Conservation (phyloP, 2,113 vertebrate species). For the Perccottus glenii region DNA sequence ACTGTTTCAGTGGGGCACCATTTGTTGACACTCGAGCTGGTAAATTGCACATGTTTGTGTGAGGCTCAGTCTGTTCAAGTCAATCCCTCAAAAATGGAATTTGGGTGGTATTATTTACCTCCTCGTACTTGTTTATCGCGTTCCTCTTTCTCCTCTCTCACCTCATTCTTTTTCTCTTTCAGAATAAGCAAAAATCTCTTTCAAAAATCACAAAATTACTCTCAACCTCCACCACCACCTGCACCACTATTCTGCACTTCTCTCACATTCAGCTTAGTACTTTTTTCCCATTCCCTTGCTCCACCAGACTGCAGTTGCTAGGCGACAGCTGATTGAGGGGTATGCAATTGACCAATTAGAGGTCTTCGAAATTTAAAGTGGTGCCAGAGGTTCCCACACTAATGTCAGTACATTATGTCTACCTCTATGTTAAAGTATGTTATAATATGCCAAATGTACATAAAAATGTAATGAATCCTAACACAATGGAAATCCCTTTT, state of each 20-base stretch:
- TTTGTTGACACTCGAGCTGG: constrained; percentile 66
- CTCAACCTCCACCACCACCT: constrained; percentile 32
- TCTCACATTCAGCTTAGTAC: constrained; percentile 41
- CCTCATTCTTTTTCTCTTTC: constrained; percentile 21
- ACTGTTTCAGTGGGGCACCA: constrained; percentile 37
- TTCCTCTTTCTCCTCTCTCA: constrained; percentile 4
- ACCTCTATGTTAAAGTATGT: no score
- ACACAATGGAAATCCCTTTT: no score
- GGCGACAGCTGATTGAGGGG: constrained; percentile 78
- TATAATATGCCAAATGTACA: no score
- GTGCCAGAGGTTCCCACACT: constrained; percentile 64
- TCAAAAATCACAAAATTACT: constrained; percentile 50
- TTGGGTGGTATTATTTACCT: constrained; percentile 44
- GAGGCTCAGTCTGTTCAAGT: constrained; percentile 56
- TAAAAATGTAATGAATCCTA: no score
- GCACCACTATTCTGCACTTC: constrained; percentile 38
- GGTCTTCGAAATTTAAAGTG: constrained; percentile 72
- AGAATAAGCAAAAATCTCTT: constrained; percentile 36
- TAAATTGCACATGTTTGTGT: constrained; percentile 69
- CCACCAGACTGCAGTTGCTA: constrained; percentile 72
- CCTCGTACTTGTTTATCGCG: constrained; percentile 30
- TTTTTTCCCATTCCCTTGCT: constrained; percentile 22
- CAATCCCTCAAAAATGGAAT: constrained; percentile 63
- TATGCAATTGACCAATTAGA: constrained; percentile 80
- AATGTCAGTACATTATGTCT: constrained; percentile 8